Base-by-base conservation (phyloP, 2,797 vertebrate genomes). In the Danio jaintianensis region DNA sequence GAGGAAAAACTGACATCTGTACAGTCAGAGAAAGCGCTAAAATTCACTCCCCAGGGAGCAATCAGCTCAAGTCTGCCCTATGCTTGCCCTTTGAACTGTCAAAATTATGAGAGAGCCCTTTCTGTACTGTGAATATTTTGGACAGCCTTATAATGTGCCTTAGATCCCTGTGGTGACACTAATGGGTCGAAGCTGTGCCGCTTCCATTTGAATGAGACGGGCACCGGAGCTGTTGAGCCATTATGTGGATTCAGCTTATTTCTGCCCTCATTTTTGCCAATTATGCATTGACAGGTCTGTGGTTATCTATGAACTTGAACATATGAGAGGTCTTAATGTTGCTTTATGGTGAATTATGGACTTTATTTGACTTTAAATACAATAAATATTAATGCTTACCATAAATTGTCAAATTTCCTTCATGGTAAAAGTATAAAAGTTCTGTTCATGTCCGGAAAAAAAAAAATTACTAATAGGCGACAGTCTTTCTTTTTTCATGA, bases 41-140 rank as follows among this genome's bases (percentile, higher is more conserved):
- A 73, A 66, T 20, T 22, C 2, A 36, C 58, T 64, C 12, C 6
- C 45, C 53, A 20, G 47, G 52, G 38, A 62, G 68, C 82, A 66
- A 72, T 75, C 72, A 50, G 45, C 69, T 68, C 40, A 13, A 59
- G 40, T 20, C 61, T 68, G 70, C 53, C 40, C 22, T 78, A 47
- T 42, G 56, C 77, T 82, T 87, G 82, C 79, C 76, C 83, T 91
- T 87, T 87, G 68, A 88, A 86, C 84, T 81, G 52, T 73, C 84
- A 85, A 83, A 83, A 84, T 87, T 85, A 86, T 73, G 82, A 29
- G 83, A 84, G 59, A 86, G 81, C 75, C 78, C 69, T 81, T 81
- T 78, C 73, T 77, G 61, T 45, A 74, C 48, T 63, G 45, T 80
- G 82, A 82, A 84, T 87, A 86, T 83, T 84, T 89, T 83, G 76